Evolutionary conservation across 2,888 invertebrate species (phyloP).

Genomic region (Rhagophthalmus giganteus): DNA sequence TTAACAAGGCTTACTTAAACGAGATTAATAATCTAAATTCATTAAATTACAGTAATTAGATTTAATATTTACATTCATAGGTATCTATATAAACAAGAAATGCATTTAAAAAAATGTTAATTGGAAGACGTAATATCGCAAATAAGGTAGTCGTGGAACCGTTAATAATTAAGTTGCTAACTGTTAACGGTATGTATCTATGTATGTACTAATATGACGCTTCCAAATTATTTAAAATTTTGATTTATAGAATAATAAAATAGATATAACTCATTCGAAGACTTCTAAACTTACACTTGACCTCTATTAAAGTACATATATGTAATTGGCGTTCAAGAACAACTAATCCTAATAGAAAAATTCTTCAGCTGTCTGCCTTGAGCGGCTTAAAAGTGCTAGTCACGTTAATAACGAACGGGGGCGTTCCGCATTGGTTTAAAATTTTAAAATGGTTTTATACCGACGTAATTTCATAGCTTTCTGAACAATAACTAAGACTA

Average conservation of each 20-base stretch:
- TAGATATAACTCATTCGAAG: neutral
- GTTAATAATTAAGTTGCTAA: too few species aligned
- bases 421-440: constrained; percentile 18
- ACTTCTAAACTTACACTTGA: constrained; percentile 8
- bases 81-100: too few species aligned
- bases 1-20: constrained; percentile 8
- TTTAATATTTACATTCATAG: neutral
- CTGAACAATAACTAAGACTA: constrained; percentile 20
- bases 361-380: constrained; percentile 7
- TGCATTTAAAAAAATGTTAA: too few species aligned
- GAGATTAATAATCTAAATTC: constrained; percentile 9
- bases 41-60: neutral
- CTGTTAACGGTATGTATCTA: too few species aligned
- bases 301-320: constrained; percentile 15
- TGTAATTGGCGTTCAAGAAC: constrained; percentile 18
- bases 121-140: too few species aligned
- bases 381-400: constrained; percentile 17
- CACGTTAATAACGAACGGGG: constrained; percentile 22
- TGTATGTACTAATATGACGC: too few species aligned
- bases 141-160: too few species aligned
- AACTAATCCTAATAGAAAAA: constrained; percentile 12
- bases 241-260: too few species aligned
- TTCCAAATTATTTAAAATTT: too few species aligned
- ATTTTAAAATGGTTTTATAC: constrained; percentile 21
- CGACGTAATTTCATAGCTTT: constrained; percentile 21